Evolutionary conservation across 2,888 invertebrate genomes (phyloP).

Genomic region (Drosophila aldrichi): DNA sequence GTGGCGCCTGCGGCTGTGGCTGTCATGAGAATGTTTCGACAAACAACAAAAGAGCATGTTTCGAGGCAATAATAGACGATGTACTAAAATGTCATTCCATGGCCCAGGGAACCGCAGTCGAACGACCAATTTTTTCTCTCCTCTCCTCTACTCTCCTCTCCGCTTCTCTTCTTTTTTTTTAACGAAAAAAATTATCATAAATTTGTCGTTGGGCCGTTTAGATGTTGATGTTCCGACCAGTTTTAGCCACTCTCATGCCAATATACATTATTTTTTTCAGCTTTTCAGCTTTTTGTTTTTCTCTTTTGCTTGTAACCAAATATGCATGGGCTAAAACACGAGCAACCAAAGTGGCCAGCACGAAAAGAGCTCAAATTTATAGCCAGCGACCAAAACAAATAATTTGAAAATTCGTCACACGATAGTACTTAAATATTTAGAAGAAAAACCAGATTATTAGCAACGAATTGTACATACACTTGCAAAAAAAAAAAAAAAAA

Average conservation of each 20-base stretch:
- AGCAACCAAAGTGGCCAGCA: constrained; percentile 49
- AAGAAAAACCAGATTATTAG: not conserved
- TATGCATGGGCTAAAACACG: constrained; percentile 56
- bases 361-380: constrained; percentile 73
- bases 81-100: constrained; percentile 80
- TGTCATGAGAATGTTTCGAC: constrained; percentile 77
- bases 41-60: constrained; percentile 82
- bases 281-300: not conserved
- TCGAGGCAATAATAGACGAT: constrained; percentile 81
- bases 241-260: constrained; percentile 32
- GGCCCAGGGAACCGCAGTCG: constrained; percentile 51
- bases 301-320: constrained; percentile 48
- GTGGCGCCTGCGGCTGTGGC: constrained; percentile 47
- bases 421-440: constrained; percentile 50
- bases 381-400: constrained; percentile 71
- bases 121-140: constrained; percentile 30
- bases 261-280: constrained; percentile 14
- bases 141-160: constrained; percentile 10
- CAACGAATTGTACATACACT: constrained; percentile 6
- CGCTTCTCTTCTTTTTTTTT: constrained; percentile 13
- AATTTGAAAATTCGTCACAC: constrained; percentile 81
- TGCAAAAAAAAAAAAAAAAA: not conserved
- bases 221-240: constrained; percentile 54
- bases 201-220: constrained; percentile 78
- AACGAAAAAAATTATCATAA: constrained; percentile 76